Evolutionary conservation across 2,888 invertebrate genomes (phyloP), one percentile per base, ranked within the genome.

Genomic region (Cerceris rybyensis): DNA sequence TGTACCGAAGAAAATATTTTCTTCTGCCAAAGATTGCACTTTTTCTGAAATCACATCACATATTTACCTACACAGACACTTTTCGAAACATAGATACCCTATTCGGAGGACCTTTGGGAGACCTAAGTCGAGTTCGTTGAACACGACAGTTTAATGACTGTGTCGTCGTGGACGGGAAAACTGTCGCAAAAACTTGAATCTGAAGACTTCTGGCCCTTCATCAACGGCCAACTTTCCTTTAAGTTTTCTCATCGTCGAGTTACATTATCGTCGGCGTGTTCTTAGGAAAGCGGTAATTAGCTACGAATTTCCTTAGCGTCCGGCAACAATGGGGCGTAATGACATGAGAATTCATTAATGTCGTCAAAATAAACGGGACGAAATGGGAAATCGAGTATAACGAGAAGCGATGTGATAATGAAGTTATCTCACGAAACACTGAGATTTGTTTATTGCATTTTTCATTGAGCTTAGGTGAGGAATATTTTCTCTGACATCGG

Each of bases 161-260:
- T 13, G 16, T 61, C 46, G 46, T 5, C 49, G 49, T 17, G 8
- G 14, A 49, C 14, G 61, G 28, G 61, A 13, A 11, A 61, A 28
- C 49, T 13, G 41, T 16, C 17, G 61, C 13, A 61, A 61, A 61
- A 43, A 17, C 61, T 43, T 46, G 16, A 14, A 61, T 61, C 16
- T 16, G 49, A 61, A 17, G 61, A 49, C 49, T 16, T 9, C 17
- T 5, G 61, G 61, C 16, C 49, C 61, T 61, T 61, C 49, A 61
- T 61, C 61, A 61, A 46, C 49, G 49, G 17, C 49, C 17, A 49
- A 16, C 17, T 49, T 49, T 43, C 13, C 46, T 49, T 16, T 16
- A 61, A 61, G 46, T 61, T 61, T 61, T 61, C 61, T 61, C 61
- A 17, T 61, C 59, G 6, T 14, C 59, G 49, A 61, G 49, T 17